Base-by-base conservation (phyloP, 2,113 vertebrate species). In the Hypanus sabinus region DNA sequence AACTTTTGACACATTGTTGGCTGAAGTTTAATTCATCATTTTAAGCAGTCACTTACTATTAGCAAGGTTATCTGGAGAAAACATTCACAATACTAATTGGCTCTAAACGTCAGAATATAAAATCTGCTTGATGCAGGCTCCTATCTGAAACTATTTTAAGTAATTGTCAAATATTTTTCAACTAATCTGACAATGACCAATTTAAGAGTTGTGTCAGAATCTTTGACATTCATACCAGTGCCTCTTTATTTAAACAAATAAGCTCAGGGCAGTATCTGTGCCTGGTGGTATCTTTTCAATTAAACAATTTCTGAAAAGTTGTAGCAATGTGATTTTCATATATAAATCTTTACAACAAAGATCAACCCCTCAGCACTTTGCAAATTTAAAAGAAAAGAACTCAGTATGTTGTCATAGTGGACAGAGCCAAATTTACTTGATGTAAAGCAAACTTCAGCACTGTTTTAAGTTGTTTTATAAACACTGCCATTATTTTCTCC, bases 31-130 rank as follows among this genome's bases (percentile, higher is more conserved):
- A n/a, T 71, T 36, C 20, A 33, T 70, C 18, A 71, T 71, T 93
- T 93, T 92, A 93, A 36, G 24, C 68, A 93, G 91, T 93, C 38
- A 83, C 46, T 55, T 83, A 83, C 22, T 57, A 73, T 73, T 73
- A 73, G 46, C 38, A 22, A 93, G 91, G 70, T 93, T 93, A 93
- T 93, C 68, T 73, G 70, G 22, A 24, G 73, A 73, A 93, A 93
- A 30, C 36, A 30, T 93, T 93, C 73, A 73, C 68, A 46, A 22
- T 38, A 24, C 10, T 73, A 73, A 93, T 93, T 55, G 36, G 36
- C 91, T 68, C 65, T 90, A 90, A 90, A 90, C 18, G 16, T 33
- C 30, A 22, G 57, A 92, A 92, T 46, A 46, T 92, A 38, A 70
- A 70, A 92, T 22, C 16, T 70, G 22, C 38, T 70, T 92, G 91